Percentiles rank a stretch among this genome's conserved stretches.
Evolutionary conservation across 2,797 vertebrate species (phyloP).

Genomic region (Oryzias sinensis): DNA sequence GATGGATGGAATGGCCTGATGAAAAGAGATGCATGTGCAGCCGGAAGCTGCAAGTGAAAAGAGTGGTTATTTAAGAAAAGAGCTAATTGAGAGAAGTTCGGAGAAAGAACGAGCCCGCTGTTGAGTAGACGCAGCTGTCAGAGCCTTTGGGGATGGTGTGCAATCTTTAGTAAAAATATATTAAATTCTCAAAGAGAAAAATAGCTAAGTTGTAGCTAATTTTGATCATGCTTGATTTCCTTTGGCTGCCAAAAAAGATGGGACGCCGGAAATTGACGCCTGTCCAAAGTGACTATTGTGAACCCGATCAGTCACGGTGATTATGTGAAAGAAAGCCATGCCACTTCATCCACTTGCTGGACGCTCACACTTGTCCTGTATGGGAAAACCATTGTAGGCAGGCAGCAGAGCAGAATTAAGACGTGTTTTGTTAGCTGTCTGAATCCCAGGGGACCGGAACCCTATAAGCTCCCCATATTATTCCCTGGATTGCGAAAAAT

Average conservation of each 20-base stretch:
- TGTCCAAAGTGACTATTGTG: conserved; percentile 28
- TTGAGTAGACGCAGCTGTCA: conserved; percentile 56
- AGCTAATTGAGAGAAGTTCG: conserved; percentile 66
- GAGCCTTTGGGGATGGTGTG: conserved; percentile 21
- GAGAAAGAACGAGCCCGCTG: conserved; percentile 50
- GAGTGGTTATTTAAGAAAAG: conserved; percentile 64
- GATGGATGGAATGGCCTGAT: conserved; percentile 64
- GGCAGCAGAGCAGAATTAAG: conserved; percentile 92
- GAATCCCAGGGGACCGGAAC: conserved; percentile 89
- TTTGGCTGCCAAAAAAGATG: neutral
- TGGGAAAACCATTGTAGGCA: conserved; percentile 88
- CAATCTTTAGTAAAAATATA: conserved; percentile 23
- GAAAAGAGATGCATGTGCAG: conserved; percentile 68
- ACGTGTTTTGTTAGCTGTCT: conserved; percentile 92
- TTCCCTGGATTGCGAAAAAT: conserved; percentile 84
- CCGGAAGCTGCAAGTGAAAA: conserved; percentile 68
- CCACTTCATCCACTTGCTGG: conserved; percentile 76
- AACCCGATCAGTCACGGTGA: conserved; percentile 20
- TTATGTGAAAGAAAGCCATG: conserved; percentile 75
- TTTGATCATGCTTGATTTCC: neutral
- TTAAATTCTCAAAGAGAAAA: neutral
- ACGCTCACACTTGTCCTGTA: conserved; percentile 76
- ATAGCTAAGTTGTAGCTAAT: conserved; percentile 2
- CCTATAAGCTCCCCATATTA: conserved; percentile 85
- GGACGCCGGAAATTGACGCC: conserved; percentile 4